Conservation (phyloP, 2,888 invertebrate species). For the Hydrotaea diabolus region DNA sequence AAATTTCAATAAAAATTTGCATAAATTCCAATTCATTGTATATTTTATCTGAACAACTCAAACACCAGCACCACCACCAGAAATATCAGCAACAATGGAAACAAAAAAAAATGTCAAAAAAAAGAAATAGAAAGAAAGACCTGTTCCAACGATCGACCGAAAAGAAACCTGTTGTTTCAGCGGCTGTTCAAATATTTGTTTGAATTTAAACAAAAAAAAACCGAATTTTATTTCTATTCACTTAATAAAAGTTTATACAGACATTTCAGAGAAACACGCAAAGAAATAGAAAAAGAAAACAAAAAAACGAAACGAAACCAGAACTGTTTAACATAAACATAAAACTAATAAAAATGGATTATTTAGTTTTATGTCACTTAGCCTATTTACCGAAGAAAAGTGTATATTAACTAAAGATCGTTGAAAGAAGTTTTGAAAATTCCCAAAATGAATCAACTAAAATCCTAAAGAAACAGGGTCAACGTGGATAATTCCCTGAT, state of each 20-base stretch:
- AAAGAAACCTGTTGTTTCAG: conserved; percentile 14
- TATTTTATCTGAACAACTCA: conserved; percentile 11
- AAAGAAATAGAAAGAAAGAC: background rate
- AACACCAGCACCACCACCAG: background rate
- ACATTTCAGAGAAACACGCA: too few relatives aligned
- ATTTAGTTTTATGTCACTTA: background rate
- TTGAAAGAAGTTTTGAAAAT: too few relatives aligned
- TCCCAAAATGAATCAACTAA: too few relatives aligned
- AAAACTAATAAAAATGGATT: conserved; percentile 19
- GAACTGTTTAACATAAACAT: conserved; percentile 29
- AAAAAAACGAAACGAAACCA: background rate
- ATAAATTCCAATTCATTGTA: conserved; percentile 30
- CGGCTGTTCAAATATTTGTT: background rate
- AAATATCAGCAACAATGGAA: background rate
- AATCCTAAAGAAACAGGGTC: too few relatives aligned
- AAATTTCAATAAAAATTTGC: conserved; percentile 25
- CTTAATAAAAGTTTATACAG: conserved; percentile 5
- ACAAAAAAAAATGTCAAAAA: background rate
- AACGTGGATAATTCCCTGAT: too few relatives aligned
- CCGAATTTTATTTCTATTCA: background rate
- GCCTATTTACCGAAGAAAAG: too few relatives aligned
- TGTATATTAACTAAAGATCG: too few relatives aligned
- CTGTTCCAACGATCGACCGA: background rate
- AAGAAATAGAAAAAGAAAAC: too few relatives aligned
- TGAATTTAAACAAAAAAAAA: background rate